phyloP scores from a whole-genome alignment of 1,140 invertebrate genomes.

The Leptinotarsa lineolata region DNA sequence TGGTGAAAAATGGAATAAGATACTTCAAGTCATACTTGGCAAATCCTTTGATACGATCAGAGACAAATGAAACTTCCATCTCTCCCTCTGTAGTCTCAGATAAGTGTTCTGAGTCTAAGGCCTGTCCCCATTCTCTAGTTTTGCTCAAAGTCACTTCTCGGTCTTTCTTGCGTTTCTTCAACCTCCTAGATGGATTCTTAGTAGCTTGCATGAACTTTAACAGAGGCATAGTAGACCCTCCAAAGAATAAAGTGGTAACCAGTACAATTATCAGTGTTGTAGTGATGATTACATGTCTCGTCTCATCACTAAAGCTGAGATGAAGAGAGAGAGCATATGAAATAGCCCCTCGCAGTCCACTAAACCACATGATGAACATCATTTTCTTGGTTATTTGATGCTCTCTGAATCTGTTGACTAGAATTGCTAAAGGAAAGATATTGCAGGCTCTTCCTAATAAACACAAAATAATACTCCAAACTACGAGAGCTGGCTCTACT shows the following conservation, averaged over 20 bases:
- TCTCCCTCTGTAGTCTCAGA: constrained; percentile 96
- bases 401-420: constrained; percentile 95
- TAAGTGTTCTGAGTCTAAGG: constrained; percentile 92
- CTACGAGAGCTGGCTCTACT: constrained; percentile 79
- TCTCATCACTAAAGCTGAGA: constrained; percentile 92
- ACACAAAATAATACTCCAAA: constrained; percentile 93
- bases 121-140: constrained; percentile 96
- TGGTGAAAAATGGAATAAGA: constrained; percentile 93
- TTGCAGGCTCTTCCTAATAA: constrained; percentile 93
- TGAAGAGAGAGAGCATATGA: constrained; percentile 97
- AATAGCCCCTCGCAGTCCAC: constrained; percentile 93
- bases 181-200: constrained; percentile 57
- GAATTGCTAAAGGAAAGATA: constrained; percentile 91
- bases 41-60: constrained; percentile 79
- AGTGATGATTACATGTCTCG: constrained; percentile 93
- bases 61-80: constrained; percentile 74
- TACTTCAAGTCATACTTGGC: constrained; percentile 90
- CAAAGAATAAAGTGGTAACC: constrained; percentile 91
- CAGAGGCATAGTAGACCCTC: constrained; percentile 95
- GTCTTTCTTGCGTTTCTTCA: constrained; percentile 68
- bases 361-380: constrained; percentile 99
- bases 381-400: constrained; percentile 98
- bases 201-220: constrained; percentile 79
- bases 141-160: constrained; percentile 92
- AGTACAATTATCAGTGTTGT: constrained; percentile 96